Conservation (phyloP, 2,113 vertebrate genomes). For the Pluvialis apricaria region DNA sequence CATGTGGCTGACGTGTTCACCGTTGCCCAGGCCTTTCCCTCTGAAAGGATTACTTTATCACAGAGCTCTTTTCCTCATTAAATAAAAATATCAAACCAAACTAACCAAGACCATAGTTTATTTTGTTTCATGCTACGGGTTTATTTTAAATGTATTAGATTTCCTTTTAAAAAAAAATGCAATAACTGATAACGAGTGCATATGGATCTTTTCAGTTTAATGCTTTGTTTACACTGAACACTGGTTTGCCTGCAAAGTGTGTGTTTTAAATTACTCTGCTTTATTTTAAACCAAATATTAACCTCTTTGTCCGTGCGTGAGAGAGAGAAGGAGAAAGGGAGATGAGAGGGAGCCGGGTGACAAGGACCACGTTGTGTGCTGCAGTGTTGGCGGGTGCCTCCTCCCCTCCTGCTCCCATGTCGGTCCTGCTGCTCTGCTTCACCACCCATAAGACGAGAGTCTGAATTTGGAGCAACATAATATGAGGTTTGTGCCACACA, state of each 20-base stretch:
- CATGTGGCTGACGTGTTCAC: not conserved
- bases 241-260: slow-evolving; percentile 44
- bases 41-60: slow-evolving; percentile 48
- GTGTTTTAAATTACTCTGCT: slow-evolving; percentile 61
- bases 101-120: slow-evolving; percentile 55
- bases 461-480: not conserved
- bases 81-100: slow-evolving; percentile 57
- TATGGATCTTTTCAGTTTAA: slow-evolving; percentile 70
- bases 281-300: slow-evolving; percentile 49
- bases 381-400: not conserved
- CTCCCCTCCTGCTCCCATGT: not conserved
- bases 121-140: slow-evolving; percentile 49
- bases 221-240: slow-evolving; percentile 65
- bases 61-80: slow-evolving; percentile 40
- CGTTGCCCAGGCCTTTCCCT: not conserved
- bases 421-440: not conserved
- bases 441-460: not conserved
- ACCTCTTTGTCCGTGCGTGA: not conserved
- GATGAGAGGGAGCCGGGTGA: slow-evolving; percentile 11
- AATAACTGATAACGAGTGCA: slow-evolving; percentile 60
- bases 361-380: not conserved
- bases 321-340: slow-evolving; percentile 8
- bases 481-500: not conserved
- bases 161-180: slow-evolving; percentile 44
- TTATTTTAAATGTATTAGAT: slow-evolving; percentile 67